These are phyloP conservation scores for Mystacornis crossleyi DNA, from an alignment of 2,113 vertebrate species.

Conservation along the genomic window DNA sequence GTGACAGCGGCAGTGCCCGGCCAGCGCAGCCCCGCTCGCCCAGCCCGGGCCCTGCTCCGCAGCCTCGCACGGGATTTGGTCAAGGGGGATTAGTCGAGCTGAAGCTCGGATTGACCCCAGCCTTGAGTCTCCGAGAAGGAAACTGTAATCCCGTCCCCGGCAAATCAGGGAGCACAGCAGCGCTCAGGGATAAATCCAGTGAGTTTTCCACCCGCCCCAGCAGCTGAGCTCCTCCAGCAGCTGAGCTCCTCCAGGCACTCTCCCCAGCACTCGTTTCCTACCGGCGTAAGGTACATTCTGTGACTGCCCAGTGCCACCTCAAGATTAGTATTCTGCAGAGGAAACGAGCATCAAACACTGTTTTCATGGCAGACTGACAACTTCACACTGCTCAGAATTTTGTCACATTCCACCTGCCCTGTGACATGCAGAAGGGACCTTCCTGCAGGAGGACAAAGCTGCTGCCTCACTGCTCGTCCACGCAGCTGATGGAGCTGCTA, in stretches of 20 bases:
- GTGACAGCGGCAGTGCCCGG: too few relatives aligned
- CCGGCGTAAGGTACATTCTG: background rate
- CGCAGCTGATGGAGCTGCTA: background rate
- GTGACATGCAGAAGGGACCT: background rate
- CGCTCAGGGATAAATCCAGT: background rate
- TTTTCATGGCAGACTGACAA: background rate
- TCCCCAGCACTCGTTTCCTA: background rate
- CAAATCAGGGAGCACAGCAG: background rate
- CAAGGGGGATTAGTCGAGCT: background rate
- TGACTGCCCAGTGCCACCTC: background rate
- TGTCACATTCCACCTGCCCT: background rate
- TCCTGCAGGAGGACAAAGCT: background rate
- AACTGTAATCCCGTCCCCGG: background rate
- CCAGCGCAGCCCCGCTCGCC: background rate
- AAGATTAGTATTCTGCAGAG: background rate
- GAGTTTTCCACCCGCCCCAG: background rate
- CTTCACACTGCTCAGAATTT: background rate
- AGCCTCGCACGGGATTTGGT: background rate
- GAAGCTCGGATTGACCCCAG: conserved; percentile 3
- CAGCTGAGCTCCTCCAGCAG: background rate
- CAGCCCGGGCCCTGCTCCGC: background rate
- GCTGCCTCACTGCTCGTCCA: background rate
- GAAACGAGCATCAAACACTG: background rate
- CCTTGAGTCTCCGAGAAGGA: background rate
- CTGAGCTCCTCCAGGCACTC: background rate